Base-by-base conservation (phyloP, 2,113 vertebrate genomes). In the Indicator indicator region DNA sequence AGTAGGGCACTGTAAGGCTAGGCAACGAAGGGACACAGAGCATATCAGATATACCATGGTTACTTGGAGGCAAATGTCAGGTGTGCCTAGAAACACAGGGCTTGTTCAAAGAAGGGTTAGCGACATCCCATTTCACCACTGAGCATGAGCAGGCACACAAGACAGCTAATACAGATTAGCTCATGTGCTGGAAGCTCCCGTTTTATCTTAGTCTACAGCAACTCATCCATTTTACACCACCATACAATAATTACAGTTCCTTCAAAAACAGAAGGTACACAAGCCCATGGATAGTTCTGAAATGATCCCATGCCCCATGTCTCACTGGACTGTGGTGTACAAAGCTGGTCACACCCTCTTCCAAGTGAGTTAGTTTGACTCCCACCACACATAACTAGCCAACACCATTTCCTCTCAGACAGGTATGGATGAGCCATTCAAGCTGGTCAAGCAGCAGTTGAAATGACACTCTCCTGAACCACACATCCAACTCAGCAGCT, bases 1-100 rank as follows among this genome's bases (percentile, higher is more conserved):
- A 79, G 82, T 5, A 2, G n/a, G 63, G 30, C 72, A 50, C 30
- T 85, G 36, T 8, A 14, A 85, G 56, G 78, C 52, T 74, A 85
- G 67, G 75, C 63, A 70, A 65, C 1, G 16, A 91, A 77, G 44
- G 23, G 58, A 69, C 71, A 82, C 28, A 27, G 32, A 78, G 50
- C 19, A 0, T 62, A 83, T 85, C 89, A 87, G 71, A 68, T 89
- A 6, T 14, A 72, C 79, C 74, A 78, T 13, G 2, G 82, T 65
- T 85, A 87, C 82, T 76, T 26, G 1, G 14, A 90, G 65, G 69
- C 83, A 95, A 86, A 74, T 60, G 62, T 88, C 90, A 93, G 95
- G 73, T 87, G 76, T 80, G 86, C 88, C 83, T 70, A 63, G 64
- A 91, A 91, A 79, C 68, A 77, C 30, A 38, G 32, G 6, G 42